These are phyloP conservation scores for Phallusia fumigata DNA, from an alignment of 23 tunicate species.

Conservation along the genomic window DNA sequence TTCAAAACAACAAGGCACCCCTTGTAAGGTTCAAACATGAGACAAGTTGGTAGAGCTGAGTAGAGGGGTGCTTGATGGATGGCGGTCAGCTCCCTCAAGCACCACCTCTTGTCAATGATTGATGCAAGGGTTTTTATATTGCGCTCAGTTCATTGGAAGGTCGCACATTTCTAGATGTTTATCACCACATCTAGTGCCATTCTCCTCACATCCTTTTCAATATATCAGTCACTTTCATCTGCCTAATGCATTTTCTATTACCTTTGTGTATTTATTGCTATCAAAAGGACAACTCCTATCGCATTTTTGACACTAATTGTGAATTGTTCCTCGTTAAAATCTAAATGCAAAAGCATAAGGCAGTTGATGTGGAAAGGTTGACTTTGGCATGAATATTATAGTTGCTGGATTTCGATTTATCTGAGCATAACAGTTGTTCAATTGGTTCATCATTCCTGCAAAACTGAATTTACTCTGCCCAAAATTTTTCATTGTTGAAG, in stretches of 20 bases:
- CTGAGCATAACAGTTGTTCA: too few relatives aligned
- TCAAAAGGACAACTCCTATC: too few relatives aligned
- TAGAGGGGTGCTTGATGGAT: neutral
- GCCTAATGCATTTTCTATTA: neutral
- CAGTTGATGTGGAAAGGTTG: too few relatives aligned
- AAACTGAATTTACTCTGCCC: too few relatives aligned
- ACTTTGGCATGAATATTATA: too few relatives aligned
- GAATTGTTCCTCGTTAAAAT: too few relatives aligned
- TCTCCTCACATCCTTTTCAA: neutral
- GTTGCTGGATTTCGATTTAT: too few relatives aligned
- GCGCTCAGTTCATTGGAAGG: neutral
- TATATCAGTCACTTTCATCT: neutral
- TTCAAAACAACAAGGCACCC: neutral
- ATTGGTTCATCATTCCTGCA: too few relatives aligned
- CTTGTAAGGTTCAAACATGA: neutral
- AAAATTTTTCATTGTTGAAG: too few relatives aligned
- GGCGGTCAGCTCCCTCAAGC: neutral
- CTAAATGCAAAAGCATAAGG: too few relatives aligned
- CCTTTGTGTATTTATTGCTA: neutral
- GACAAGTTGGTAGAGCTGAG: neutral
- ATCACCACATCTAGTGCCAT: neutral
- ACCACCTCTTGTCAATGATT: neutral
- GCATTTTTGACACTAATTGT: too few relatives aligned
- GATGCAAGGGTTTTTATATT: neutral
- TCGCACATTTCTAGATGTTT: neutral